These are phyloP conservation scores for Tinea semifulvella DNA, from an alignment of 2,888 invertebrate genomes.

Conservation along the genomic window DNA sequence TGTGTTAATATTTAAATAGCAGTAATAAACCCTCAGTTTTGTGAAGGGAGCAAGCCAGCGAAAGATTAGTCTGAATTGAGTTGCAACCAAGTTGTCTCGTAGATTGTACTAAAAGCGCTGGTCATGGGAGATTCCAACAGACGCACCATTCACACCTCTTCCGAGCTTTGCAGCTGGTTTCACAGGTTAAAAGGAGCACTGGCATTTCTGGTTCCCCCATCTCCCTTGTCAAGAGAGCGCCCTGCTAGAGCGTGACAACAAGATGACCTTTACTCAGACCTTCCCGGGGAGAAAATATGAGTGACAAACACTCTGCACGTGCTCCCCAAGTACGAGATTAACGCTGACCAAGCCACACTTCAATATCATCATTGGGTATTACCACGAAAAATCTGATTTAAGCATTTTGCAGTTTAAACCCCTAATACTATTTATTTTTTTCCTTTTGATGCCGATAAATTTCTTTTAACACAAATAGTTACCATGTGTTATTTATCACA, in stretches of 20 bases:
- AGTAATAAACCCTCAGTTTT: slow-evolving; percentile 45
- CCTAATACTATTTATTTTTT: too few species aligned
- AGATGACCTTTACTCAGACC: slow-evolving; percentile 78
- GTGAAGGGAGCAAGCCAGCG: slow-evolving; percentile 65
- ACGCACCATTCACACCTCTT: slow-evolving; percentile 47
- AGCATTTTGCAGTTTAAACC: too few species aligned
- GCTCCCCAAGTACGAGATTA: slow-evolving; percentile 81
- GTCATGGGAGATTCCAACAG: slow-evolving; percentile 77
- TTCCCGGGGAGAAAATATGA: slow-evolving; percentile 74
- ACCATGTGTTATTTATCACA: too few species aligned
- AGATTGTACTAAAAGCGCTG: slow-evolving; percentile 80
- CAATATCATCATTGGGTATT: slow-evolving; percentile 50
- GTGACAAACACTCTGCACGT: slow-evolving; percentile 71
- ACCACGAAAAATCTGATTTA: neutral
- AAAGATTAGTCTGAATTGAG: slow-evolving; percentile 90
- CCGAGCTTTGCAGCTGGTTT: slow-evolving; percentile 53
- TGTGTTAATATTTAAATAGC: neutral
- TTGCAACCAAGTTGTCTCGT: slow-evolving; percentile 74
- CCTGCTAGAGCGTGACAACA: slow-evolving; percentile 74
- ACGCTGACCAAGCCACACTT: slow-evolving; percentile 70
- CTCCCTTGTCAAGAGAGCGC: slow-evolving; percentile 71
- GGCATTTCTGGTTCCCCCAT: slow-evolving; percentile 78
- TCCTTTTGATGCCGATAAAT: too few species aligned
- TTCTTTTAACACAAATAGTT: too few species aligned
- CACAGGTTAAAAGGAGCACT: slow-evolving; percentile 56